These are phyloP conservation scores for Plectus sambesii DNA, from an alignment of 1,140 invertebrate species.

Conservation along the genomic window DNA sequence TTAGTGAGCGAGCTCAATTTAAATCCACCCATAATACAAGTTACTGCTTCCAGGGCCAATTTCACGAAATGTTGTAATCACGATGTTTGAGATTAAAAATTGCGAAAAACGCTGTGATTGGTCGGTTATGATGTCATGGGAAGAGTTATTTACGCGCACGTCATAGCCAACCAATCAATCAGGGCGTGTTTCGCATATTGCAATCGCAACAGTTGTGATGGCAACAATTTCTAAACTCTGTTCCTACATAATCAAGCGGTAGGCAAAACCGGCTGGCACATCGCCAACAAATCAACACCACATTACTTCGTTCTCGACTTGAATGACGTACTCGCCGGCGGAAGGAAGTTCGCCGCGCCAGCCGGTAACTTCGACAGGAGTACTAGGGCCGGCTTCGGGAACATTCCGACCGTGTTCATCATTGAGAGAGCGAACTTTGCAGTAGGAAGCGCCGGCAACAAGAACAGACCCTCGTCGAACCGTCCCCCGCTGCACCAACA, in stretches of 20 bases:
- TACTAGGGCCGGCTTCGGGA: constrained; percentile 61
- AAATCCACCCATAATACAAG: neutral
- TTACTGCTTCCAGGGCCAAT: neutral
- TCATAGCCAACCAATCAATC: too few species aligned
- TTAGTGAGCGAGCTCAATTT: too few species aligned
- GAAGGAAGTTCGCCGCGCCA: constrained; percentile 68
- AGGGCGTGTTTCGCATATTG: neutral
- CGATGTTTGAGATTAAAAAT: neutral
- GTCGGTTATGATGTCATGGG: too few species aligned
- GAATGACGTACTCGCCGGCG: constrained; percentile 71
- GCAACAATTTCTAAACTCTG: neutral
- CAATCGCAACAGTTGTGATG: neutral
- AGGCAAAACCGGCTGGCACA: too few species aligned
- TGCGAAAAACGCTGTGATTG: too few species aligned
- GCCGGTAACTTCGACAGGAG: constrained; percentile 71
- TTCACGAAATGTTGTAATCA: neutral
- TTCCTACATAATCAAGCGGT: constrained; percentile 1
- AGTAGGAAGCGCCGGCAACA: constrained; percentile 60
- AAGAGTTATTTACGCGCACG: too few species aligned
- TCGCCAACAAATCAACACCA: constrained; percentile 4
- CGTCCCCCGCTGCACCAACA: constrained; percentile 76
- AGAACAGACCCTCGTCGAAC: constrained; percentile 67
- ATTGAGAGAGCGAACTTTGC: constrained; percentile 62
- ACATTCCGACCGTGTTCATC: constrained; percentile 63
- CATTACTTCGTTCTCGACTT: constrained; percentile 62